Evolutionary conservation across 2,113 vertebrate species (phyloP).

Genomic region (Cololabis saira): DNA sequence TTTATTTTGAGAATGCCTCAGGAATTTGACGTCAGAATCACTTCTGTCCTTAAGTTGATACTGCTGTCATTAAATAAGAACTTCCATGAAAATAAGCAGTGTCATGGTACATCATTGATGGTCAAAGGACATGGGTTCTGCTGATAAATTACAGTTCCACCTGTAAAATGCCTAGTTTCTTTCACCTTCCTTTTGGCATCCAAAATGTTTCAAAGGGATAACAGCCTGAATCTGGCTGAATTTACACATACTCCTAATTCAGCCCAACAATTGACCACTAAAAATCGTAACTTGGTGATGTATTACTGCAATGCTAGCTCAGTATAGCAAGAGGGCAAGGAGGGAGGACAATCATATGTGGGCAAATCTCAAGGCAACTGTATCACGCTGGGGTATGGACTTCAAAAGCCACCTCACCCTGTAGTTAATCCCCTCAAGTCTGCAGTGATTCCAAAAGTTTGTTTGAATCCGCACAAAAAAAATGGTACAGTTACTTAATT

Average conservation of each 20-base stretch:
- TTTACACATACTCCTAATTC: not conserved
- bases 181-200: not conserved
- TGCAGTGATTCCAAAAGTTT: slow-evolving; percentile 11
- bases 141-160: not conserved
- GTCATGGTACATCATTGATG: not conserved
- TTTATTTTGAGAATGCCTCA: not conserved
- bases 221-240: not conserved
- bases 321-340: not conserved
- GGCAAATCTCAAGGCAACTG: not conserved
- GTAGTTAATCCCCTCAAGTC: slow-evolving; percentile 17
- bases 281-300: not conserved
- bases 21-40: no score
- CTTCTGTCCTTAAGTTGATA: no score
- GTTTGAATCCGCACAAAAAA: slow-evolving; percentile 43
- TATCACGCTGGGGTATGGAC: not conserved
- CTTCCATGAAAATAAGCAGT: slow-evolving; percentile 2
- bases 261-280: not conserved
- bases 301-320: not conserved
- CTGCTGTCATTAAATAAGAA: not conserved
- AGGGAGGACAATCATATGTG: not conserved
- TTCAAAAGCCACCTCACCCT: slow-evolving; percentile 7
- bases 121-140: slow-evolving; percentile 8
- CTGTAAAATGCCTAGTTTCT: slow-evolving; percentile 2
- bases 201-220: not conserved
- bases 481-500: slow-evolving; percentile 3